These are phyloP conservation scores for Ranitomeya imitator DNA, from an alignment of 2,113 vertebrate genomes.

Conservation along the genomic window DNA sequence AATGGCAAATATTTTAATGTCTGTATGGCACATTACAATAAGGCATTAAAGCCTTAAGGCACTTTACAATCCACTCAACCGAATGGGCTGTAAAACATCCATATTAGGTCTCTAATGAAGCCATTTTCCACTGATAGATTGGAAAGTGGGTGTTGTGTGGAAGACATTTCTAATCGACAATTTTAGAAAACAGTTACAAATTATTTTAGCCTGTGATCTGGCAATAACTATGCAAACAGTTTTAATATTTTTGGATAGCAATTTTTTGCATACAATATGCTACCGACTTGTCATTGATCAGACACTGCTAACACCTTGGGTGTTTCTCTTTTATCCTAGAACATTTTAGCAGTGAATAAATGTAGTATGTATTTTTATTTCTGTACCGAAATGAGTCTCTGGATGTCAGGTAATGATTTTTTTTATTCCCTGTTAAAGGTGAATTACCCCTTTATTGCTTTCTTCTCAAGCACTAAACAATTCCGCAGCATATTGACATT, in stretches of 20 bases:
- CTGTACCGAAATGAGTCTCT: constrained; percentile 44
- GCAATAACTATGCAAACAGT: neutral
- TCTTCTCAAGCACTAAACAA: constrained; percentile 51
- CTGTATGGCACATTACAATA: constrained; percentile 9
- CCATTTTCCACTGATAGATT: neutral
- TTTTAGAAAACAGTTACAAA: neutral
- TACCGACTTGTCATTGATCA: constrained; percentile 30
- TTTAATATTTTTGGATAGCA: neutral
- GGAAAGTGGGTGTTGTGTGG: neutral
- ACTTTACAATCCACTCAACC: constrained; percentile 14
- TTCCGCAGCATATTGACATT: constrained; percentile 52
- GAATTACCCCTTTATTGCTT: constrained; percentile 57
- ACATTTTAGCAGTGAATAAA: constrained; percentile 56
- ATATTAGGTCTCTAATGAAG: neutral
- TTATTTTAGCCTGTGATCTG: neutral
- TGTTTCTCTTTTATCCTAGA: constrained; percentile 51
- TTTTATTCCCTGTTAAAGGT: constrained; percentile 56
- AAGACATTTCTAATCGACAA: neutral
- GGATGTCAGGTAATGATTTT: constrained; percentile 48
- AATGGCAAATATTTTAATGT: constrained; percentile 20
- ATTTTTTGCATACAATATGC: constrained; percentile 5
- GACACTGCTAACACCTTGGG: constrained; percentile 35
- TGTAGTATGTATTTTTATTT: constrained; percentile 47
- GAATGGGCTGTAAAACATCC: constrained; percentile 16
- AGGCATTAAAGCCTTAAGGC: constrained; percentile 5